Percentiles rank a stretch among this genome's conserved stretches.
Conservation (phyloP, 2,797 vertebrate species). For the Syndactyla subalaris region DNA sequence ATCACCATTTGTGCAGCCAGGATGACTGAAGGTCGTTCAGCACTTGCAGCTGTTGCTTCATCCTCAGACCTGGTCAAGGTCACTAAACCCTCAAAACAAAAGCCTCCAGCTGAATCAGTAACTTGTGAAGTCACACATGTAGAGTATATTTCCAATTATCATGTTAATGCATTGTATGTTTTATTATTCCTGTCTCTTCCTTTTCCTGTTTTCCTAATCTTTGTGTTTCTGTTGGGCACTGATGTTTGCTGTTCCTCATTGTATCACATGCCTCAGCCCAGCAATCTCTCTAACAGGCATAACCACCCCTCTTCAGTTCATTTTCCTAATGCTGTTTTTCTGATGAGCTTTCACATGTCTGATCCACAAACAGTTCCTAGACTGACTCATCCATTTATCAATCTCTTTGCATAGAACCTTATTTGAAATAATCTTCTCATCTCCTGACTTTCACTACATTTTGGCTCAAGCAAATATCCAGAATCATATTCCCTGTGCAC, state of each 20-base stretch:
- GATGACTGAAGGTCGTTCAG: neutral
- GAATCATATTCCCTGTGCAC: neutral
- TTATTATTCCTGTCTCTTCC: neutral
- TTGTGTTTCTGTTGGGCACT: neutral
- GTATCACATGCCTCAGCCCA: neutral
- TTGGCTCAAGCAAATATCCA: neutral
- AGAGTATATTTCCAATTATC: neutral
- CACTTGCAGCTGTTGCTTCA: neutral
- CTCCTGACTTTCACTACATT: neutral
- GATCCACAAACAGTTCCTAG: neutral
- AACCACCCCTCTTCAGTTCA: neutral
- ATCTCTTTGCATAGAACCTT: neutral
- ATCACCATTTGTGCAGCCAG: neutral
- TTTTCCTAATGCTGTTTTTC: neutral
- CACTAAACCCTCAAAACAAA: neutral
- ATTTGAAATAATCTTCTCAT: neutral
- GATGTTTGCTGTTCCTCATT: neutral
- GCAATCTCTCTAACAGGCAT: neutral
- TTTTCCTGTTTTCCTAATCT: neutral
- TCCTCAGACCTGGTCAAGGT: neutral
- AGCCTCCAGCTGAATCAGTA: neutral
- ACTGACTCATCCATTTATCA: neutral
- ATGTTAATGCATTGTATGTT: neutral
- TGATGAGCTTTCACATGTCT: neutral
- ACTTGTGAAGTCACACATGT: neutral